Base-by-base conservation (phyloP, 2,113 vertebrate genomes). In the Pomatostomus ruficeps region DNA sequence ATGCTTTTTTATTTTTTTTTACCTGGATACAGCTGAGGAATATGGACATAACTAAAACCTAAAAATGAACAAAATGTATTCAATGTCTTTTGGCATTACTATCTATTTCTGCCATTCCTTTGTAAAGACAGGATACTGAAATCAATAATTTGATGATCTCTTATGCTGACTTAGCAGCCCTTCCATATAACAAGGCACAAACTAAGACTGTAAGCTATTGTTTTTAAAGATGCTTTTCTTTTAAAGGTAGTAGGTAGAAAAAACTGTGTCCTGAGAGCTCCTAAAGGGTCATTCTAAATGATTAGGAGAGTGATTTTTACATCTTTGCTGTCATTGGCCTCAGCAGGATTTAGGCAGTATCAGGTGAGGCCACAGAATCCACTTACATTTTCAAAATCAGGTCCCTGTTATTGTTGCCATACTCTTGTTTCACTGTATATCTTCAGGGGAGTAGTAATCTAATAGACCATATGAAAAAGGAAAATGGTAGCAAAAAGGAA, bases 11-110 rank as follows among this genome's bases (percentile, higher is more conserved):
- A 28, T 36, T 40, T 19, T 35, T 88, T 46, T 66, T 65, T 12
- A 91, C 42, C 45, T 58, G 78, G 48, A 31, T 77, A 95, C 26
- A 94, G 63, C 68, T 91, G 93, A 95, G 77, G 38, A 33, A 43
- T 73, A 85, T 48, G 59, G 57, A 88, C 43, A 88, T 22, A 72
- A 74, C 12, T 70, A 88, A 91, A 97, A 96, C 88, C 72, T 87
- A 77, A 95, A 95, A 96, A 96, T 51, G 46, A 95, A 87, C 80
- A 76, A 82, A 87, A 91, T 14, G 19, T 54, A 80, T 57, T 82
- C 43, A 31, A 35, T 91, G 49, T 35, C 42, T 94, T 73, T 29
- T 80, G 43, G 43, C 59, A 55, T 54, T 76, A 42, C 33, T 29
- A 55, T 80, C 75, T 92, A 67, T 70, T 88, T 85, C 75, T 80